Base-by-base conservation (phyloP, 2,888 invertebrate genomes). In the Gortyna flavago region DNA sequence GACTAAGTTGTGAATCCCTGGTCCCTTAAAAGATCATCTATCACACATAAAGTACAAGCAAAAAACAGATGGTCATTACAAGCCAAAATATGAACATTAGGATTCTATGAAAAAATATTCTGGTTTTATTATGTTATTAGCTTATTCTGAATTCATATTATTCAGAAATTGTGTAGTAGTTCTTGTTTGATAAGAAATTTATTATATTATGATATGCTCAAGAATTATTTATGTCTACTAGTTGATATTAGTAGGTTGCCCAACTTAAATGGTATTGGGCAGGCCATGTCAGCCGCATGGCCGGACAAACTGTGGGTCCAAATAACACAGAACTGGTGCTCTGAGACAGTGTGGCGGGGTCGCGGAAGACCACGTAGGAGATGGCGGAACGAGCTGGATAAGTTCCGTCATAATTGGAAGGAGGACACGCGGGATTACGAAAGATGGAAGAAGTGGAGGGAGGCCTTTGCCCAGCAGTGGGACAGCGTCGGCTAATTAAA, bases 1-100 rank as follows among this genome's bases (percentile, higher is more conserved):
- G 9, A 35, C 38, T 61, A 72, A 54, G 57, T 71, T 57, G 32
- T 16, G 66, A 75, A n/a, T n/a, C n/a, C n/a, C 57, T 81, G 61
- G 44, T 70, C 13, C 11, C 76, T 70, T 67, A 81, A 72, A 81
- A 77, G 38, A 79, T 70, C 79, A 79, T 85, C 54, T 79, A 81
- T 81, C 74, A 81, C 35, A 70, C 68, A 80, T 75, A 72, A 81
- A 75, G 41, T 79, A 29, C 44, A 38, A 1, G 66, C 81, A 72
- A n/a, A n/a, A n/a, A n/a, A 85, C 84, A 84, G 80, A 83, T 84
- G 54, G 65, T 16, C 48, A 72, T 81, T 72, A 75, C 48, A 72
- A 44, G 62, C 61, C 25, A 18, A 25, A 77, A 57, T 48, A 57
- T 48, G 35, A 67, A 65, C 48, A 35, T 81, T 64, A 18, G n/a